Percentiles rank a stretch among this genome's conserved stretches.
Conservation (phyloP, 2,888 invertebrate species). For the Hoplodrina ambigua region DNA sequence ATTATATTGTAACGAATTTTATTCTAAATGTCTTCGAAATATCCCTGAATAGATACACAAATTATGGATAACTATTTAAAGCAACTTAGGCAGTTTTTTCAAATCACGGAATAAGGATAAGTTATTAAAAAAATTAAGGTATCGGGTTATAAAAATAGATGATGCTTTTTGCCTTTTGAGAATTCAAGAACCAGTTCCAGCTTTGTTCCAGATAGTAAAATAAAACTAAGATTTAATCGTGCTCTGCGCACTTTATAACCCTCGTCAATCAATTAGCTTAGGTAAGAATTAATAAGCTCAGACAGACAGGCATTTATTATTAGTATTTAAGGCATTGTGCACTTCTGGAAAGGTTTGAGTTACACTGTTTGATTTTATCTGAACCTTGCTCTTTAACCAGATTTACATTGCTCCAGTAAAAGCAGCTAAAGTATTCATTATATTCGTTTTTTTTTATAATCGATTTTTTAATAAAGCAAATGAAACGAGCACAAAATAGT, state of each 20-base stretch:
- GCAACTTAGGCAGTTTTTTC: not conserved
- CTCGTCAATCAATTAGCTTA: slow-evolving; percentile 24
- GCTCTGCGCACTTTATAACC: slow-evolving; percentile 5
- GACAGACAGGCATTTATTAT: not conserved
- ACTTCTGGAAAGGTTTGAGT: no score
- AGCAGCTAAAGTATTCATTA: no score
- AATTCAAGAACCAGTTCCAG: slow-evolving; percentile 11
- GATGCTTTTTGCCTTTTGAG: not conserved
- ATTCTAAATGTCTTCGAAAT: no score
- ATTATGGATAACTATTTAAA: not conserved
- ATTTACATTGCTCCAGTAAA: no score
- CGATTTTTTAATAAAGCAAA: not conserved
- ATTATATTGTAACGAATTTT: no score
- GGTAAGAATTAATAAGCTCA: slow-evolving; percentile 1
- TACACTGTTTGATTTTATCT: no score
- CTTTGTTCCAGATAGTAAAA: slow-evolving; percentile 11
- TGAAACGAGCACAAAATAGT: slow-evolving; percentile 20
- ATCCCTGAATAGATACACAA: no score
- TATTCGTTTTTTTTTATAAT: no score
- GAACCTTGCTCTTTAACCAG: no score
- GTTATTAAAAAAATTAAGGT: not conserved
- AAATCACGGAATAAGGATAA: not conserved
- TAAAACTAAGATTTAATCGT: slow-evolving; percentile 15
- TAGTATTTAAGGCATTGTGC: not conserved
- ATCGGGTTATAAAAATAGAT: not conserved